Evolutionary conservation across 2,888 invertebrate species (phyloP).

Genomic region (Lordiphosa fenestrarum): DNA sequence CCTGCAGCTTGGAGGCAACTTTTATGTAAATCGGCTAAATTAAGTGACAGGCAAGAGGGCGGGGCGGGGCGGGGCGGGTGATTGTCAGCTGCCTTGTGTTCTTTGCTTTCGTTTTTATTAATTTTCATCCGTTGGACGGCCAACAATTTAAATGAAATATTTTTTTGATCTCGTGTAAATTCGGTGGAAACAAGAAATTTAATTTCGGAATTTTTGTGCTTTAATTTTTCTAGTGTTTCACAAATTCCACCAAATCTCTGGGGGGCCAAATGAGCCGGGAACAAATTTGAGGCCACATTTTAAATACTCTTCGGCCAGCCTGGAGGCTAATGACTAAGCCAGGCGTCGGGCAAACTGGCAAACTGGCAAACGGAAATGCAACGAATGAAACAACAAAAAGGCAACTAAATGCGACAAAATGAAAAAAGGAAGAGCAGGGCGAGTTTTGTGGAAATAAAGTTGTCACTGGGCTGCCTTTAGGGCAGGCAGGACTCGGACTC

Average conservation of each 20-base stretch:
- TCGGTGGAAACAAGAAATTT: conserved; percentile 22
- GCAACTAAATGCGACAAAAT: conserved; percentile 47
- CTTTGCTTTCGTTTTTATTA: conserved; percentile 47
- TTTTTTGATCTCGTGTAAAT: conserved; percentile 31
- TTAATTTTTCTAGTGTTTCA: neutral
- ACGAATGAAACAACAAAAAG: conserved; percentile 57
- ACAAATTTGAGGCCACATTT: conserved; percentile 39
- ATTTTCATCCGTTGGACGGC: conserved; percentile 40
- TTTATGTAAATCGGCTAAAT: conserved; percentile 70
- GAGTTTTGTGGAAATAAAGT: conserved; percentile 54
- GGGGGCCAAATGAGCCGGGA: conserved; percentile 1
- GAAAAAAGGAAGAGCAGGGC: conserved; percentile 1
- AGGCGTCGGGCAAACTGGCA: conserved; percentile 13
- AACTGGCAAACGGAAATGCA: conserved; percentile 66
- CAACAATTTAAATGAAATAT: conserved; percentile 64
- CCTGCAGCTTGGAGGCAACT: conserved; percentile 43
- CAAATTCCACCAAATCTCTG: conserved; percentile 5
- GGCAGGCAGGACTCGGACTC: conserved; percentile 14
- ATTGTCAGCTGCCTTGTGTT: conserved; percentile 32
- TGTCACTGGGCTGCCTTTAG: conserved; percentile 47
- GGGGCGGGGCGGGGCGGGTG: conserved; percentile 7
- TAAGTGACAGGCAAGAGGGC: conserved; percentile 57
- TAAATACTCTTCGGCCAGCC: conserved; percentile 38
- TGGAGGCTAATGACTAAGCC: conserved; percentile 58
- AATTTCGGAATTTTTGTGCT: conserved; percentile 10